Base-by-base conservation (phyloP, 2,888 invertebrate genomes). In the Pemphredon lugubris region DNA sequence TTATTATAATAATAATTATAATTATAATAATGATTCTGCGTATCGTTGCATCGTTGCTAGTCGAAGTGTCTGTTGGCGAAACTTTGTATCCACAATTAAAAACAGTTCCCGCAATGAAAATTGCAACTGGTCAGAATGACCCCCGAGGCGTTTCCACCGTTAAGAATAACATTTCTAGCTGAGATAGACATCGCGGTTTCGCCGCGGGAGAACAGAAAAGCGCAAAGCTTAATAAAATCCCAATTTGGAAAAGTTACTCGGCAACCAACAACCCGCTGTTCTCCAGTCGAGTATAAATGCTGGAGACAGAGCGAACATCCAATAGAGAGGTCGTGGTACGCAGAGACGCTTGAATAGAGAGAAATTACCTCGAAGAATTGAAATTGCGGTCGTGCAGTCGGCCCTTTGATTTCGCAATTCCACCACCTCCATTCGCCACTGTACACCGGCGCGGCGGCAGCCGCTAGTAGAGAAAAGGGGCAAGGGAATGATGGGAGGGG, bases 361-460 rank as follows among this genome's bases (percentile, higher is more conserved):
- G 72, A 79, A 79, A 79, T 79, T 79, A 79, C 71, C 68, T 44
- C 53, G 74, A 77, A 77, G 72, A 79, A 79, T 77, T 63, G 76
- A 45, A 77, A 79, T 75, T 79, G 77, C 64, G 23, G 45, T 23
- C 16, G 66, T 20, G 53, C 39, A 21, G 39, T 37, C 42, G 58
- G 48, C 66, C 51, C 74, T 79, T 77, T 77, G 77, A 79, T 79
- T 79, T 77, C 57, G 63, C 21, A 48, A 47, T 32, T 57, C 61
- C 45, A 39, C 20, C 30, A 20, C 57, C 64, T 53, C 53, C 60
- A 69, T n/a, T 73, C 53, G 54, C 21, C 54, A 11, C 21, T 54
- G 66, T 63, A 45, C 55, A 51, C 32, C 58, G 50, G n/a, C 59
- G 42, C 55, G 47, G 26, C 58, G 50, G n/a, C 55, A 51, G 40